phyloP scores from a whole-genome alignment of 2,113 vertebrate species.

The Pagrus major region DNA sequence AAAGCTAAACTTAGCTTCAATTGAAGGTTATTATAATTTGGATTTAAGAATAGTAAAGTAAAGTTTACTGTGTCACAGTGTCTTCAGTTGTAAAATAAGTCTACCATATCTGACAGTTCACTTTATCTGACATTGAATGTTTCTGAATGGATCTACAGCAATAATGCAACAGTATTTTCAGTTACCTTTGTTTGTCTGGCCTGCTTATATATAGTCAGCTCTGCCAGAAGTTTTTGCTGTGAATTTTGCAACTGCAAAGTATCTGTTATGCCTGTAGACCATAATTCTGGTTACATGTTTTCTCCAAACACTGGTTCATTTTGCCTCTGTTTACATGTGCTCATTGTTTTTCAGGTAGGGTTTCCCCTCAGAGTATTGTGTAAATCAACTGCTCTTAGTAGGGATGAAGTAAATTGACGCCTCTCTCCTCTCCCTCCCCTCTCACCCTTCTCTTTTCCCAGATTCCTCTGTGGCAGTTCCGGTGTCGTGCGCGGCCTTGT shows the following conservation, averaged over 20 bases:
- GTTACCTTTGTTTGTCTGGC: background rate
- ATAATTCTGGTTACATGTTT: constrained; percentile 1
- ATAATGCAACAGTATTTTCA: background rate
- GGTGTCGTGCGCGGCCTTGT: constrained; percentile 71
- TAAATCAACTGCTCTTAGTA: constrained; percentile 5
- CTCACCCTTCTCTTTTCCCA: constrained; percentile 27
- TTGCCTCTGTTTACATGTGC: constrained; percentile 16
- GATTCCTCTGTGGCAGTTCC: constrained; percentile 63
- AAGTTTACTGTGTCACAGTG: background rate
- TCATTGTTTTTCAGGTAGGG: constrained; percentile 4
- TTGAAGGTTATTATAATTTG: background rate
- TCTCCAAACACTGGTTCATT: constrained; percentile 25
- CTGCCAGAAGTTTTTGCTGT: background rate
- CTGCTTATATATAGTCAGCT: background rate
- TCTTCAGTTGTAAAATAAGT: background rate
- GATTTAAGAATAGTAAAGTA: background rate
- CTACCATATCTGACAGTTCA: background rate
- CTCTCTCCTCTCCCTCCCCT: background rate
- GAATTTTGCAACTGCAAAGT: background rate
- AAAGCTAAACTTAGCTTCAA: background rate
- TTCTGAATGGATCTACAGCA: background rate
- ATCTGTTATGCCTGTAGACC: constrained; percentile 1
- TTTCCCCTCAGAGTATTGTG: constrained; percentile 14
- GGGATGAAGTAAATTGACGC: constrained; percentile 24
- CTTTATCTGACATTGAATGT: background rate